phyloP scores from a whole-genome alignment of 1,140 invertebrate genomes.

The Marisa cornuarietis region DNA sequence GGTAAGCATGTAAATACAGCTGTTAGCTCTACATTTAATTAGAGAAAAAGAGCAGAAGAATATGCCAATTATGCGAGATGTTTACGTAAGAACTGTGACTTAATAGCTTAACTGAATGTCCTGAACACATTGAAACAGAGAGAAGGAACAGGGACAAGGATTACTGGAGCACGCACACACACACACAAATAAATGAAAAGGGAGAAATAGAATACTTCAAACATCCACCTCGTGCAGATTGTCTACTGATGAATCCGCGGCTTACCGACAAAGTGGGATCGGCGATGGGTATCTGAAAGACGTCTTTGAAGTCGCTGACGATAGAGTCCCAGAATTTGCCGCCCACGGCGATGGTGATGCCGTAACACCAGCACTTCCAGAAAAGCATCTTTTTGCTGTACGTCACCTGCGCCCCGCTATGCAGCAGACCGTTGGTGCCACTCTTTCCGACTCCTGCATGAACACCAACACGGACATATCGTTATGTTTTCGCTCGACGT shows the following conservation, averaged over 20 bases:
- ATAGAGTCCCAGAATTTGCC: conserved; percentile 50
- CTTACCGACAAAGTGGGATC: conserved; percentile 46
- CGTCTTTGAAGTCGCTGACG: conserved; percentile 39
- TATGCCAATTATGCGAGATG: too few species aligned
- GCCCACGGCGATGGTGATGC: conserved; percentile 43
- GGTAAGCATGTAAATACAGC: too few species aligned
- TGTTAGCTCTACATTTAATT: too few species aligned
- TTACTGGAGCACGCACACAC: neutral
- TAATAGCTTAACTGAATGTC: too few species aligned
- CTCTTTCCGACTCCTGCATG: conserved; percentile 9
- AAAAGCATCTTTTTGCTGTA: conserved; percentile 53
- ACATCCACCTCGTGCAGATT: neutral
- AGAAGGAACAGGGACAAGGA: neutral
- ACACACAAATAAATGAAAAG: neutral
- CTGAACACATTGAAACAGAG: neutral
- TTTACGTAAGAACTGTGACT: too few species aligned
- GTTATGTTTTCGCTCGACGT: neutral
- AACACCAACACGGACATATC: neutral
- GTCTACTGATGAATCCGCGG: conserved; percentile 5
- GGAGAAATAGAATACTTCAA: neutral
- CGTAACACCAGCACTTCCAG: conserved; percentile 53
- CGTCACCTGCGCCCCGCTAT: conserved; percentile 8
- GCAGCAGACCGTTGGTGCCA: conserved; percentile 33
- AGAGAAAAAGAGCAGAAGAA: too few species aligned
- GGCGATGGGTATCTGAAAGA: conserved; percentile 42